Evolutionary conservation across 2,888 invertebrate species (phyloP), one percentile per base, ranked within the genome.

Genomic region (Mesorhabditis belari): DNA sequence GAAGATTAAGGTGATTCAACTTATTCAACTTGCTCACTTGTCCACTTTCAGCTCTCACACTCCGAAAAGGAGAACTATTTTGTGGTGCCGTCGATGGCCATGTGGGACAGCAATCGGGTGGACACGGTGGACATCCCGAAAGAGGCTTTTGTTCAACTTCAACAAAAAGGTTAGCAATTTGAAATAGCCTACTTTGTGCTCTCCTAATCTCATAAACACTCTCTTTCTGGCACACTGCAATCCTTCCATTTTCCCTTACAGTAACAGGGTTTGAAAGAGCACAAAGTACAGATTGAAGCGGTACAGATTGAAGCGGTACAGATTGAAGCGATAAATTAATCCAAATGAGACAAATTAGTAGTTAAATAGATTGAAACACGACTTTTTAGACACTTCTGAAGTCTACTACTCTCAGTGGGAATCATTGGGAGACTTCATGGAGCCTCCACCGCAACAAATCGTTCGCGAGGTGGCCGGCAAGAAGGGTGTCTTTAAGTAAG

Each of bases 41-140:
- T n/a, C n/a, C n/a, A n/a, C n/a, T n/a, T n/a, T n/a, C n/a, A n/a
- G n/a, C n/a, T n/a, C n/a, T n/a, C n/a, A n/a, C n/a, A n/a, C n/a
- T n/a, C n/a, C n/a, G n/a, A n/a, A n/a, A n/a, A n/a, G n/a, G n/a
- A n/a, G n/a, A n/a, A n/a, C n/a, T n/a, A n/a, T n/a, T n/a, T n/a
- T n/a, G n/a, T n/a, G n/a, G n/a, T 68, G 28, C 74, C 74, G 4
- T 67, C 73, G 3, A 53, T 65, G 28, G 69, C 71, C 51, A 49
- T 73, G 17, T 73, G 67, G 66, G 57, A 58, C 28, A 54, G 61
- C 19, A 50, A 63, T 4, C 35, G 29, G 17, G 65, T 65, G 17
- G 74, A 74, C 55, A 66, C 65, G 55, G 68, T 70, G 12, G 61
- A 67, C 24, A 54, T 73, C 27, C 73, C 74, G 5, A 59, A 61